A percentile compares a stretch with the other conserved stretches of the same genome.
Conservation (phyloP, 1,140 invertebrate species). For the Parapsyche elsis region DNA sequence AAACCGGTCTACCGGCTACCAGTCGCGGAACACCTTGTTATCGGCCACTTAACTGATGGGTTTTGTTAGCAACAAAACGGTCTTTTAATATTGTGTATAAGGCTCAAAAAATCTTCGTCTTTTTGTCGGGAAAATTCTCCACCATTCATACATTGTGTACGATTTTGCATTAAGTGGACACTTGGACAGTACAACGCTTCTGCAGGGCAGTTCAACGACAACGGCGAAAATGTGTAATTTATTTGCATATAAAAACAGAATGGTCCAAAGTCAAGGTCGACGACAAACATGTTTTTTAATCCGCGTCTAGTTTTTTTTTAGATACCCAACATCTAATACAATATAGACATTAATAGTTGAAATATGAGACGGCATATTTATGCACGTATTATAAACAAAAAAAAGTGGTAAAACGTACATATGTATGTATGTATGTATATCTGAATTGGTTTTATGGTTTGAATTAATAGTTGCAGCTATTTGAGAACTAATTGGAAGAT, state of each 20-base stretch:
- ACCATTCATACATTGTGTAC: background rate
- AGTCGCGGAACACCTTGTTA: constrained; percentile 13
- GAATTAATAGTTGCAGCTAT: too few relatives aligned
- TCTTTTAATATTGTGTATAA: background rate
- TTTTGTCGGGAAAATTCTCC: background rate
- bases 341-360: constrained; percentile 24
- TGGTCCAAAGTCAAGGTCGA: constrained; percentile 11
- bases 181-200: background rate
- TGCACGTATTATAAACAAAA: background rate
- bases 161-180: background rate
- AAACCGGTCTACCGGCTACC: constrained; percentile 9
- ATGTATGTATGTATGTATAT: too few relatives aligned
- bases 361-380: constrained; percentile 17
- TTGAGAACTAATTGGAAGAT: too few relatives aligned
- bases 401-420: too few relatives aligned
- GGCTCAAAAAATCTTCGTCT: background rate
- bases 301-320: background rate
- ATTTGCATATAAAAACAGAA: background rate
- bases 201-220: background rate
- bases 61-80: constrained; percentile 20
- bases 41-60: constrained; percentile 11
- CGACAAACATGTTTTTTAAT: constrained; percentile 9
- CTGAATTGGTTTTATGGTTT: too few relatives aligned
- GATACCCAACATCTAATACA: background rate
- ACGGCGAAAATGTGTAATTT: background rate